Evolutionary conservation across 1,140 invertebrate species (phyloP), one percentile per base, ranked within the genome.

Genomic region (Drosophila watanabei): DNA sequence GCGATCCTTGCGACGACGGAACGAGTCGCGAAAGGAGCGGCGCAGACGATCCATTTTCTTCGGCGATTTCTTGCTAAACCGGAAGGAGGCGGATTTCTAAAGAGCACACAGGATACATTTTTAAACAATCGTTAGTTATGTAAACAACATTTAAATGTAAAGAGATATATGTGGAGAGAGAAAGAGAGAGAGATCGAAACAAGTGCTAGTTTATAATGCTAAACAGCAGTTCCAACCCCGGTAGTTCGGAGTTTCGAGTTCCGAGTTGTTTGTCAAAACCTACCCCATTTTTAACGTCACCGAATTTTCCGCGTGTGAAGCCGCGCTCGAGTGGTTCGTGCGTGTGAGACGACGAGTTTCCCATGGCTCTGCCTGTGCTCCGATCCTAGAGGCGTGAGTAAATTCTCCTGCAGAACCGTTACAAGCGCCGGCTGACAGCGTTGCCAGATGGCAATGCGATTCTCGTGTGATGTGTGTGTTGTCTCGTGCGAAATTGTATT

Each of bases 1-100:
- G 70, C 95, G 95, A 93, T 97, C 96, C 94, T 97, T 97, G 84
- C 97, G 95, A 60, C 96, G 95, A 18, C 98, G 95, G 94, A 99
- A 99, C 60, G 97, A 98, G 93, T 99, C 97, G 63, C 98, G 96
- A 93, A 99, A 97, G 75, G 98, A 98, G 84, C 97, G 95, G 79
- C 98, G 95, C 75, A 99, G 93, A 84, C 97, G 95, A 94, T 99
- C 98, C 98, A 99, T 99, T 93, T 96, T 96, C 52, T 96, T 95
- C 39, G 95, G 95, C 81, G 96, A 95, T 82, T 95, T 94, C 93
- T 95, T 94, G 93, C 94, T 91, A 94, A 94, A 93, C 43, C 94
- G 93, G 91, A 95, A 93, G 69, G 94, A 95, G 63, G 94, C 93
- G 59, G 94, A 94, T 93, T 94, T 95, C 94, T 95, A 64, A 30